Base-by-base conservation (phyloP, 2,888 invertebrate genomes). In the Liopterus haemorrhoidalis region DNA sequence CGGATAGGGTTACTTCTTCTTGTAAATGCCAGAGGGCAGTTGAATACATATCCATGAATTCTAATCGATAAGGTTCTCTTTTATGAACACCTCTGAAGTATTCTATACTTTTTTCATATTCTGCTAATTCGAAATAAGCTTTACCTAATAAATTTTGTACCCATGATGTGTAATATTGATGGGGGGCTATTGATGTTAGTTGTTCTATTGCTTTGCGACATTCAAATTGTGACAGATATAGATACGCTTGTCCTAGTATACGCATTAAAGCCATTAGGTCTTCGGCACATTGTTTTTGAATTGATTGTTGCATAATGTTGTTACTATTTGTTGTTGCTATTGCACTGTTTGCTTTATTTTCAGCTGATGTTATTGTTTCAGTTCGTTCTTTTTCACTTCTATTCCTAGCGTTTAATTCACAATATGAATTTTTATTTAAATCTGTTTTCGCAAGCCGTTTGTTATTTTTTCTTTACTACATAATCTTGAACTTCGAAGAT, bases 11-110 rank as follows among this genome's bases (percentile, higher is more conserved):
- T 1, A 92, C 89, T 67, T 95, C 94, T 38, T 79, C 77, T 63
- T 96, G 95, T 54, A 96, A 73, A 68, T 99, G 96, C 99, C 99
- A 99, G 57, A 99, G 72, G 28, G 93, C 89, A 5, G 96, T 94
- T 59, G 94, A 94, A 65, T 94, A 94, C 54, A 90, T 82, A 65
- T 99, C 97, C 87, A 96, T 88, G 41, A 86, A 85, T 52, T 91
- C 85, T 41, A 90, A 76, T 49, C 90, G 82, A 67, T 84, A 80
- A 0, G 94, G 93, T 66, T 91, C 89, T 40, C 79, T 70, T 61
- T 82, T 81, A 56, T 90, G 81, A 48, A 92, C 84, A 62, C 86
- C 82, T 45, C 79, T 76, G 67, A 90, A 91, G 60, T 83, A 81
- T 71, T 79, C 80, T 4, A 83, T 78, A 28, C 86, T 84, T 57